A percentile compares a stretch with the other conserved stretches of the same genome.
Conservation (phyloP, 2,113 vertebrate species). For the Leptosomus discolor region DNA sequence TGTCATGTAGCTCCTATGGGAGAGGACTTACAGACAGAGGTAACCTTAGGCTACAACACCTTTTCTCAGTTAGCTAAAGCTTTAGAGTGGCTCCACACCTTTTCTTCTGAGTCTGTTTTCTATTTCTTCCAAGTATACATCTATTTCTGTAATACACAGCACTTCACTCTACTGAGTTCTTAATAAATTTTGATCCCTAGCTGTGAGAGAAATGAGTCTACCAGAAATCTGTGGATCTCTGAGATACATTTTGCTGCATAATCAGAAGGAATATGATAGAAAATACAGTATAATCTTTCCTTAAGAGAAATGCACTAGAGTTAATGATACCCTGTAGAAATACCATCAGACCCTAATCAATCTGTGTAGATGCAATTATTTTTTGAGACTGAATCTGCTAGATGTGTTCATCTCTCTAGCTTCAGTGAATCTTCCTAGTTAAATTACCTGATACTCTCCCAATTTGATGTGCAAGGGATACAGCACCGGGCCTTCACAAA, state of each 20-base stretch:
- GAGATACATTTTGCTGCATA: background rate
- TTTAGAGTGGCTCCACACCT: background rate
- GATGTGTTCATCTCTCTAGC: background rate
- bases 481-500: background rate
- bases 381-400: background rate
- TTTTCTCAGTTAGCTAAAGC: background rate
- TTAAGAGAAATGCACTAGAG: background rate
- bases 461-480: background rate
- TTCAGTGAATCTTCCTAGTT: background rate
- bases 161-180: background rate
- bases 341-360: background rate
- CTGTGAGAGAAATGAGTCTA: background rate
- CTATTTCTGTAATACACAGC: background rate
- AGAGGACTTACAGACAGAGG: background rate
- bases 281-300: background rate
- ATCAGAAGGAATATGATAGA: background rate
- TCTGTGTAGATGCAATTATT: background rate
- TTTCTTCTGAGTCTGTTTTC: background rate
- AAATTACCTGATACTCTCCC: background rate
- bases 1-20: accelerated
- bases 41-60: background rate
- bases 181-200: background rate
- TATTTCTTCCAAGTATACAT: background rate
- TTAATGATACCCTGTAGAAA: background rate
- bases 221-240: background rate